Evolutionary conservation across 2,888 invertebrate species (phyloP), one percentile per base, ranked within the genome.

Genomic region (Philopedon plagiatum): DNA sequence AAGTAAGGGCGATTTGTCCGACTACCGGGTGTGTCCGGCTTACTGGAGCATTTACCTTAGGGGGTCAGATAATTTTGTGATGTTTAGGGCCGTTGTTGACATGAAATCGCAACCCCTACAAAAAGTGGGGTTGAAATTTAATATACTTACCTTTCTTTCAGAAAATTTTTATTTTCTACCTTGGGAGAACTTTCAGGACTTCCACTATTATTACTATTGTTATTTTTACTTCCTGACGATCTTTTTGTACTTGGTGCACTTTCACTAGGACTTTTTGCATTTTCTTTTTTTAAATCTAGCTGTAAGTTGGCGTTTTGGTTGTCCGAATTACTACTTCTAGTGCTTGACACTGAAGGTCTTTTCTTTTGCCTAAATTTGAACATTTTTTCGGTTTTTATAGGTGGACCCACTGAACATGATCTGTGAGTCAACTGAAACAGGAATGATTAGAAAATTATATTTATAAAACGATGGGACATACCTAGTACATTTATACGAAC

Each of bases 281-380:
- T 18, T 9, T 29, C 29, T 54, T 54, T 54, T 29, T 54, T 15
- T 29, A 13, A 54, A 54, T 54, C 18, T 9, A 54, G 29, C 29
- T 4, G 2, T 15, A 54, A 29, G 8, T 54, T 29, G 23, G 8
- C 15, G 21, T 18, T 41, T 34, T 57, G 56, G 18, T 8, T 13
- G 4, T 65, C 57, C n/a, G 56, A 3, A 13, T 57, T 44, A 13
- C 13, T 41, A n/a, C 44, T 65, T 54, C 41, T 41, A 0, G 44
- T 15, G 8, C 44, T 57, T n/a, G 57, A 41, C 1, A 37, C 15
- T 8, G 34, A 15, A 5, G 39, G 39, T 29, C 29, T 46, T 18
- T 44, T 56, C 41, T 63, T 67, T 29, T 58, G 62, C 23, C 37
- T 66, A 32, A 62, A 67, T 29, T 41, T 72, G 19, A 44, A 62